A percentile compares a stretch with the other conserved stretches of the same genome.
Conservation (phyloP, 2,797 vertebrate species). For the Catamblyrhynchus diadema region DNA sequence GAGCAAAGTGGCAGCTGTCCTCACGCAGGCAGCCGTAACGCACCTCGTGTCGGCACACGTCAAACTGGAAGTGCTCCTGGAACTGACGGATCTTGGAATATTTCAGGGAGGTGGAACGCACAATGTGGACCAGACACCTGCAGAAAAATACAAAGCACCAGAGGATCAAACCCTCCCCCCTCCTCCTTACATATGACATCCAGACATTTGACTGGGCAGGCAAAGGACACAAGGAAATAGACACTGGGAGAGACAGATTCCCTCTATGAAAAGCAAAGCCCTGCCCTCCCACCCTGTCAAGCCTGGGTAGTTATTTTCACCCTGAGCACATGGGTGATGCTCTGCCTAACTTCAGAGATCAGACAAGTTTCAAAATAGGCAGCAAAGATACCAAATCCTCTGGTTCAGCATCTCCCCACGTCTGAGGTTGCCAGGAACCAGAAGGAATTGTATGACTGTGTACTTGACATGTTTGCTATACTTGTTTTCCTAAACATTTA, state of each 20-base stretch:
- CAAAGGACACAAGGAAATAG: not conserved
- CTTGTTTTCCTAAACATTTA: not conserved
- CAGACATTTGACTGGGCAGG: not conserved
- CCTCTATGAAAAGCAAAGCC: not conserved
- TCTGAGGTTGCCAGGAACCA: not conserved
- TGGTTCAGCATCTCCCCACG: not conserved
- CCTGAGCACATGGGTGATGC: not conserved
- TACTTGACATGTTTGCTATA: not conserved
- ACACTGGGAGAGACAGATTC: not conserved
- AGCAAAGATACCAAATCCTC: not conserved
- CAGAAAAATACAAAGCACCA: not conserved
- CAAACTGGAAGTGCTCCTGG: conserved; percentile 96
- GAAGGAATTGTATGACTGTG: not conserved
- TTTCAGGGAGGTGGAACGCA: conserved; percentile 92
- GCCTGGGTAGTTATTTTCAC: not conserved
- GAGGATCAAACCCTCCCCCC: not conserved
- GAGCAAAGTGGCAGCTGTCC: conserved; percentile 97
- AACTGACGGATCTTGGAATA: conserved; percentile 97
- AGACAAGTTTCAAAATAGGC: not conserved
- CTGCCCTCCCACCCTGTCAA: not conserved
- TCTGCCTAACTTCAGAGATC: not conserved
- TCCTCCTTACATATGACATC: not conserved
- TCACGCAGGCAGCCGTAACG: conserved; percentile 95
- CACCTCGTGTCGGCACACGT: conserved; percentile 94
- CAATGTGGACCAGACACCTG: conserved; percentile 98